phyloP scores from a whole-genome alignment of 2,888 invertebrate species.

The Anagyrus pseudococci region DNA sequence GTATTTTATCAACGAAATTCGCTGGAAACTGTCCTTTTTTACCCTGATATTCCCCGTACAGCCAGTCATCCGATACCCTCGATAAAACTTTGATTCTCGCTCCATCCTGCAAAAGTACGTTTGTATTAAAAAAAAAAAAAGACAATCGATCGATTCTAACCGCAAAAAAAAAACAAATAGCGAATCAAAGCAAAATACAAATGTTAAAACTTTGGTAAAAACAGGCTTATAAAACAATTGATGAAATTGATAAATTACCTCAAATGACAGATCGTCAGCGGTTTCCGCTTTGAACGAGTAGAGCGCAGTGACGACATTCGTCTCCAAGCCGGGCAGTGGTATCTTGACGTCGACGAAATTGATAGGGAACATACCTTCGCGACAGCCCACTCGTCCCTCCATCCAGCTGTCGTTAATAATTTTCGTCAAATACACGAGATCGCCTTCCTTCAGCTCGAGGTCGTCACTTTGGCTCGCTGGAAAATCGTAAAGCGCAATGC shows the following conservation, averaged over 20 bases:
- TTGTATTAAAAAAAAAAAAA: constrained; percentile 8
- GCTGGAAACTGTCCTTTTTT: constrained; percentile 79
- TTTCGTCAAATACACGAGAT: constrained; percentile 74
- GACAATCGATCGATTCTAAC: constrained; percentile 2
- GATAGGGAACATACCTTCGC: constrained; percentile 82
- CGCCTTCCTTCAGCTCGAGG: constrained; percentile 79
- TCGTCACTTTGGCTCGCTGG: constrained; percentile 78
- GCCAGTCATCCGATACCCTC: constrained; percentile 79
- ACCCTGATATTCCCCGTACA: constrained; percentile 74
- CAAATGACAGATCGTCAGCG: constrained; percentile 66
- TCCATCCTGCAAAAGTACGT: constrained; percentile 63
- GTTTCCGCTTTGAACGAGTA: constrained; percentile 75
- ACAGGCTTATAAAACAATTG: no score
- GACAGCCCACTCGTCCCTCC: constrained; percentile 73
- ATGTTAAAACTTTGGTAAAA: no score
- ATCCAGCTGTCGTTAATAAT: constrained; percentile 82
- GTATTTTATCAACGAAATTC: constrained; percentile 74
- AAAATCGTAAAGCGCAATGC: constrained; percentile 81
- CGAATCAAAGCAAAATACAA: constrained; percentile 9
- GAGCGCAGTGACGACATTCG: constrained; percentile 68
- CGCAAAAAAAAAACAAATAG: constrained; percentile 1
- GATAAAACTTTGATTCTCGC: constrained; percentile 71
- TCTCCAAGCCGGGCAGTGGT: constrained; percentile 65
- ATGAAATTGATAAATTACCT: constrained; percentile 56
- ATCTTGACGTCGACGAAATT: constrained; percentile 80